A percentile compares a stretch with the other conserved stretches of the same genome.
Evolutionary conservation across 2,797 vertebrate genomes (phyloP).

Genomic region (Rhinophrynus dorsalis): DNA sequence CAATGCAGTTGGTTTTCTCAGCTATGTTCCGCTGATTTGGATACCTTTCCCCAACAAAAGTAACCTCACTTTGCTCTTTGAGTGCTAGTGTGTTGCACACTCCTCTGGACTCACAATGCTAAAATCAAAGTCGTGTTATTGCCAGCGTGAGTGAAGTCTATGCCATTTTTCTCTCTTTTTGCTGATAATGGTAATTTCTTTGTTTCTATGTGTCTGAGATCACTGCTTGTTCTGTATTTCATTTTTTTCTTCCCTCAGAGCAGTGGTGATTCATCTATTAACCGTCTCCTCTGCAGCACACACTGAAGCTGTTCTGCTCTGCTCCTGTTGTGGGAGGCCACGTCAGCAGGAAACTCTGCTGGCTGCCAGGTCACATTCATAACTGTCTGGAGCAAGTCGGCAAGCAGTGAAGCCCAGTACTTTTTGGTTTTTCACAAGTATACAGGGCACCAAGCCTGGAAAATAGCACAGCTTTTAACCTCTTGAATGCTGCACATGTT

Average conservation of each 20-base stretch:
- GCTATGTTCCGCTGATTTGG: too few relatives aligned
- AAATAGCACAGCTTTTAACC: not conserved
- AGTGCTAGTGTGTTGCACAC: too few relatives aligned
- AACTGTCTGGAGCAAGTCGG: constrained; percentile 64
- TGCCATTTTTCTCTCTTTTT: not conserved
- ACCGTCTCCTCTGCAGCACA: constrained; percentile 47
- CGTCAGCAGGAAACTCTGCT: constrained; percentile 70
- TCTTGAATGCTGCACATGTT: too few relatives aligned
- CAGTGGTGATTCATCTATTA: constrained; percentile 53
- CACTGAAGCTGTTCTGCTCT: constrained; percentile 62
- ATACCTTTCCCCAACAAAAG: not conserved
- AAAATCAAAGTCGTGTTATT: not conserved
- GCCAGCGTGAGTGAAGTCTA: not conserved
- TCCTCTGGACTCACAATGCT: too few relatives aligned
- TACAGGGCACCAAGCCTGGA: constrained; percentile 22
- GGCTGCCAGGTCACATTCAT: constrained; percentile 69
- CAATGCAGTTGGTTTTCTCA: too few relatives aligned
- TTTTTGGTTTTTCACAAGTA: constrained; percentile 44
- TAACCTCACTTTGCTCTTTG: too few relatives aligned
- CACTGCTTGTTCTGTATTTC: too few relatives aligned
- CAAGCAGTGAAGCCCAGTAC: constrained; percentile 43
- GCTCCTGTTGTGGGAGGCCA: constrained; percentile 64
- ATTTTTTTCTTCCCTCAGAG: constrained; percentile 51
- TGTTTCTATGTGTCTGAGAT: too few relatives aligned
- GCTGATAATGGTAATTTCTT: not conserved